These are phyloP conservation scores for Pungitius pungitius DNA, from an alignment of 2,113 vertebrate genomes.

Conservation along the genomic window DNA sequence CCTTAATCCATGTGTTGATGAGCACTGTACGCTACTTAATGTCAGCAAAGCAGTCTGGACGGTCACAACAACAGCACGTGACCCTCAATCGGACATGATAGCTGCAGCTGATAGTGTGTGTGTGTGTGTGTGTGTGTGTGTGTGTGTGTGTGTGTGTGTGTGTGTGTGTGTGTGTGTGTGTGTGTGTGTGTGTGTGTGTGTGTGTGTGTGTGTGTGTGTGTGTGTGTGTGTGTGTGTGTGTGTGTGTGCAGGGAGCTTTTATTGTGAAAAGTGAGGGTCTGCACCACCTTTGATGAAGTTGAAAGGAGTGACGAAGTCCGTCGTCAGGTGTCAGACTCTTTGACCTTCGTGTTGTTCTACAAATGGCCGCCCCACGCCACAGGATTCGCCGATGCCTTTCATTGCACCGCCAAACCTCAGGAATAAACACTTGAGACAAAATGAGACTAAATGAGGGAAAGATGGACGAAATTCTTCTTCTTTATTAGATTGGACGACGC, in stretches of 20 bases:
- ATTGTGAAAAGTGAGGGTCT: background rate
- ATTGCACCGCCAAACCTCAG: too few relatives aligned
- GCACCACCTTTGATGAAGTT: too few relatives aligned
- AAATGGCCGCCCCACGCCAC: too few relatives aligned
- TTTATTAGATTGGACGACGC: conserved; percentile 28
- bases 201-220: background rate
- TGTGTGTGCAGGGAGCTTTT: conserved; percentile 13
- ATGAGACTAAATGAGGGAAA: conserved; percentile 4
- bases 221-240: background rate
- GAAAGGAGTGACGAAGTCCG: too few relatives aligned
- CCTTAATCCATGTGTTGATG: conserved; percentile 56
- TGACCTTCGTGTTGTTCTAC: too few relatives aligned
- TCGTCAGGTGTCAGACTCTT: too few relatives aligned
- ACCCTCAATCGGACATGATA: background rate
- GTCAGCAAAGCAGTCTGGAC: background rate
- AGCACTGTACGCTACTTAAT: conserved; percentile 36
- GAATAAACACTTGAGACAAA: background rate
- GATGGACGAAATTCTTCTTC: background rate
- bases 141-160: background rate
- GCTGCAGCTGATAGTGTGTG: too few relatives aligned
- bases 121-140: background rate
- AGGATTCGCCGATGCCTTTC: too few relatives aligned
- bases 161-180: background rate
- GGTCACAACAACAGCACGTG: conserved; percentile 51
- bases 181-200: background rate